Evolutionary conservation across 2,113 vertebrate genomes (phyloP).

Genomic region (Pituophis catenifer): DNA sequence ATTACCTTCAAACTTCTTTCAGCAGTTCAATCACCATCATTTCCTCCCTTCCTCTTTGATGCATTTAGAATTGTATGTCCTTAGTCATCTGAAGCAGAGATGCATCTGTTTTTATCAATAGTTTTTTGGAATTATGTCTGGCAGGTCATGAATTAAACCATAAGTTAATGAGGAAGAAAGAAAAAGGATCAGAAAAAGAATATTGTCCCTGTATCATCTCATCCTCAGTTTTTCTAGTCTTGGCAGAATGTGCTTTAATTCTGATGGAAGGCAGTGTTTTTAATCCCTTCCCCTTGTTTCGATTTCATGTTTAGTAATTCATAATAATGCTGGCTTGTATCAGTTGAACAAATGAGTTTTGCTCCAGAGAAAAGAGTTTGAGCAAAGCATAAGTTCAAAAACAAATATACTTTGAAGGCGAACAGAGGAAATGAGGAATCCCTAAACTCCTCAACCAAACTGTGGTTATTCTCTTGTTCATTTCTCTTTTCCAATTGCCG

Average conservation of each 20-base stretch:
- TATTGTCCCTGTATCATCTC: neutral
- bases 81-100: neutral
- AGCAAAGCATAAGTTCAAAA: slow-evolving; percentile 17
- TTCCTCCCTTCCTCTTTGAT: neutral
- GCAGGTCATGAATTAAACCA: rapidly evolving
- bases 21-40: neutral
- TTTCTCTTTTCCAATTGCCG: slow-evolving; percentile 32
- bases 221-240: rapidly evolving
- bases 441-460: neutral
- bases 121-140: neutral
- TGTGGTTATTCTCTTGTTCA: neutral
- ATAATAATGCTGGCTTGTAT: neutral
- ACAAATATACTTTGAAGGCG: slow-evolving; percentile 8
- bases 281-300: neutral
- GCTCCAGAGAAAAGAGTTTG: slow-evolving; percentile 14
- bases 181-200: neutral
- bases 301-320: neutral
- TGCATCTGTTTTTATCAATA: neutral
- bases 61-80: slow-evolving; percentile 8
- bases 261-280: neutral
- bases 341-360: neutral
- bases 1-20: neutral
- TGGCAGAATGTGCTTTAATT: neutral
- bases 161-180: neutral
- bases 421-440: slow-evolving; percentile 18